Base-by-base conservation (phyloP, 2,797 vertebrate species). In the Momotus momota region DNA sequence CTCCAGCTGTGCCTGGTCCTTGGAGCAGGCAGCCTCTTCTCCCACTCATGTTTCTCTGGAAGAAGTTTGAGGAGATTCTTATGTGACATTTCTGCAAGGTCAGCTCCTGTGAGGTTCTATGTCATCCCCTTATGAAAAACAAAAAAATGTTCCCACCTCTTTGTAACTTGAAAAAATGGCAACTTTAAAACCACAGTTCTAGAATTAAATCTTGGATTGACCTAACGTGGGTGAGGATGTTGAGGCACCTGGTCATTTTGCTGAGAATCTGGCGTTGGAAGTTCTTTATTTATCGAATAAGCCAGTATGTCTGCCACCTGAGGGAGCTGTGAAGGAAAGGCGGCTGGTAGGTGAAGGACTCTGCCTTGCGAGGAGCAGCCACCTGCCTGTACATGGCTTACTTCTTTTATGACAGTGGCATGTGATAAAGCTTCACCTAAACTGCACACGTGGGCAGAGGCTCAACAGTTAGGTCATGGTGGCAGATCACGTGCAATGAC, bases 321-420 rank as follows among this genome's bases (percentile, higher is more conserved):
- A 72, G 58, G 54, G 48, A 71, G 58, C 54, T 80, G 27, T 43
- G 43, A 27, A n/a, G 16, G 8, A 9, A 27, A 33, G 61, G 62
- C 1, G 1, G 21, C 14, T 43, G 67, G 27, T n/a, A 38, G 52
- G 33, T 29, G 38, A 75, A 52, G 52, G 70, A 22, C 78, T 58
- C 1, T 1, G 29, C 23, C 48, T 26, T 26, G 45, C 43, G 23
- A 71, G 73, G 25, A 78, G 65, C 35, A 52, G 46, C 14, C 35
- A 48, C 26, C 66, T 79, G 57, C 31, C 18, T 38, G 10, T 20
- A 21, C 0, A 0, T 3, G 25, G n/a, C 41, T 81, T 31, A 5
- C 29, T n/a, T 58, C 72, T 72, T 84, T 67, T 26, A 11, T 40
- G 77, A 1, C 21, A 23, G 35, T 2, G 3, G 17, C 14, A 6